Percentiles rank a stretch among this genome's conserved stretches.
Conservation (phyloP, 2,113 vertebrate genomes). For the Coptodon bakossiorum region DNA sequence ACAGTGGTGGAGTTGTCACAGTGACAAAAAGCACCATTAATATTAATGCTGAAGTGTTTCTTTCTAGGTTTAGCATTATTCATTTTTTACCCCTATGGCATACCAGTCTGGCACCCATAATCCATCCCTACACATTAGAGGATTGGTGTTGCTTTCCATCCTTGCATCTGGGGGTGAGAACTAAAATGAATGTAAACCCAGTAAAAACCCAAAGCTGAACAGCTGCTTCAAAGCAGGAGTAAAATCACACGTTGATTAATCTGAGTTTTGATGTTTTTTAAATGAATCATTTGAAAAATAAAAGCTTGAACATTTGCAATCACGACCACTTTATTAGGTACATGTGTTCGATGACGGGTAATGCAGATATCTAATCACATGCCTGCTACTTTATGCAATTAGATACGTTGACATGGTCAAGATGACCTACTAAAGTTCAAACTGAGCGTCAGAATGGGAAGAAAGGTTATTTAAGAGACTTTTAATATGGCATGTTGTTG, state of each 20-base stretch:
- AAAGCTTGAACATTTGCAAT: background rate
- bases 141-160: background rate
- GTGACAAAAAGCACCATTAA: background rate
- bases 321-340: background rate
- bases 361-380: background rate
- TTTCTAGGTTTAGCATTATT: background rate
- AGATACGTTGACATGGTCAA: background rate
- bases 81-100: background rate
- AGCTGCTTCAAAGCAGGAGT: background rate
- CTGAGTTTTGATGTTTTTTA: background rate
- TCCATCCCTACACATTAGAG: background rate
- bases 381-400: background rate
- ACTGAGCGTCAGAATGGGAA: background rate
- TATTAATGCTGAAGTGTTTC: background rate
- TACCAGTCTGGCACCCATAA: background rate
- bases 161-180: background rate
- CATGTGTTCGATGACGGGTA: background rate
- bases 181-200: background rate
- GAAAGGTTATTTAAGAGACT: background rate
- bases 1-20: background rate
- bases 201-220: background rate
- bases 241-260: background rate
- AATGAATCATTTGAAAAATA: background rate
- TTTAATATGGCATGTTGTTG: background rate
- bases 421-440: background rate